Conservation (phyloP, 1,140 invertebrate genomes). For the Fopius arisanus region DNA sequence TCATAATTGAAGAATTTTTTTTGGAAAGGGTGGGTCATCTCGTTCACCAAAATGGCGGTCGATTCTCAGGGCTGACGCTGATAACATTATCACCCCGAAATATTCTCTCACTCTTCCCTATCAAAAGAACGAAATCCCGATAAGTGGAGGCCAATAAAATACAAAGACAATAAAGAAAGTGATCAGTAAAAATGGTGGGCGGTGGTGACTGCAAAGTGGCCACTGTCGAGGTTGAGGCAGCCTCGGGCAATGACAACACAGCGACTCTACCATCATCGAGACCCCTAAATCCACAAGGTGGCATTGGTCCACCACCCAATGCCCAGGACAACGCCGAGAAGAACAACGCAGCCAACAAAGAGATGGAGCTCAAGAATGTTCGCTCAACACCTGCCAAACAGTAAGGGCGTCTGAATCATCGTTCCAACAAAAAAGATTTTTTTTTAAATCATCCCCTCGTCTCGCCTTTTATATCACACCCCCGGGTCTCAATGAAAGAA, state of each 20-base stretch:
- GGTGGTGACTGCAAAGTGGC: constrained; percentile 84
- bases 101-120: not conserved
- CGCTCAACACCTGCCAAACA: constrained; percentile 82
- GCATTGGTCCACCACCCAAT: constrained; percentile 67
- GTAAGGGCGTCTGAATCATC: constrained; percentile 62
- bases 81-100: not conserved
- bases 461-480: not conserved
- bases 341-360: constrained; percentile 83
- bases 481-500: not conserved
- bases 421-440: constrained; percentile 1
- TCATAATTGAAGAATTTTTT: not conserved
- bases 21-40: not conserved
- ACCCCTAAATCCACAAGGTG: constrained; percentile 68
- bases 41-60: constrained; percentile 61
- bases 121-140: not conserved
- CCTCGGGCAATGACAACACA: constrained; percentile 76
- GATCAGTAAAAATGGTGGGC: constrained; percentile 66
- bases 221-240: constrained; percentile 80
- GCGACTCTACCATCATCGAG: constrained; percentile 81
- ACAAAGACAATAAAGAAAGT: not conserved
- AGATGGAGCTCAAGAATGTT: constrained; percentile 85
- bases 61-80: constrained; percentile 20
- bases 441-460: not conserved
- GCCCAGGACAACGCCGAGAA: constrained; percentile 75
- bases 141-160: not conserved